Percentiles rank a stretch among this genome's conserved stretches.
These are phyloP conservation scores for Pseudorhiza aurosa DNA, from an alignment of 30 jellyfish, hydroid and myxozoan genomes.

Conservation along the genomic window DNA sequence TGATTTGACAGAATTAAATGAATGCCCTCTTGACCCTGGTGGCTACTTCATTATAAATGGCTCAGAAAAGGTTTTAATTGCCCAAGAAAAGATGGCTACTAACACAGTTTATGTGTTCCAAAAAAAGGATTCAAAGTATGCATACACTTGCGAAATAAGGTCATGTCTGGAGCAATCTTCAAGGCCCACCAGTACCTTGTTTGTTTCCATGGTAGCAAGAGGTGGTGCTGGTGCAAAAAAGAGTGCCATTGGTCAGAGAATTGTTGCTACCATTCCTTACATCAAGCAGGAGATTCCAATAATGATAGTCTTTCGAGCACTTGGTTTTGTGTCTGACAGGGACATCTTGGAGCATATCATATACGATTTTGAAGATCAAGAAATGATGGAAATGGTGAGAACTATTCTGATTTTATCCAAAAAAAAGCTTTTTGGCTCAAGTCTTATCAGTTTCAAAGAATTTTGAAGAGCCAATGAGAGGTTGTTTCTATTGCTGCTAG, in stretches of 20 bases:
- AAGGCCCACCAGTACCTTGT: conserved; percentile 98
- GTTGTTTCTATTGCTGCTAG: no score
- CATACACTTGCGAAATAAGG: conserved; percentile 96
- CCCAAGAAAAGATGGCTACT: conserved; percentile 99
- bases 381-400: conserved; percentile 99
- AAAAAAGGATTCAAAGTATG: conserved; percentile 97
- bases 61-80: conserved; percentile 98
- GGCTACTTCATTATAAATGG: conserved; percentile 99
- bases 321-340: conserved; percentile 99
- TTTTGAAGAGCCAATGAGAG: no score
- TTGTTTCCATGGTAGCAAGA: conserved; percentile 94
- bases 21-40: conserved; percentile 99
- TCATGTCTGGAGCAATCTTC: conserved; percentile 96
- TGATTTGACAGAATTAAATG: conserved; percentile 95
- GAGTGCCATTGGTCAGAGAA: conserved; percentile 98
- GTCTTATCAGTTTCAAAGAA: no score
- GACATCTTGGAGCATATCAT: conserved; percentile 98
- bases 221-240: conserved; percentile 99
- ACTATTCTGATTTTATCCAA: not conserved
- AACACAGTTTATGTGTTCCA: conserved; percentile 98
- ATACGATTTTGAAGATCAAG: conserved; percentile 97
- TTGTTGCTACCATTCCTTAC: conserved; percentile 97
- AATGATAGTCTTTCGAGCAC: conserved; percentile 98
- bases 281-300: conserved; percentile 99
- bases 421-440: no score